Base-by-base conservation (phyloP, 1,140 invertebrate species). In the Drosophila ohnishii region DNA sequence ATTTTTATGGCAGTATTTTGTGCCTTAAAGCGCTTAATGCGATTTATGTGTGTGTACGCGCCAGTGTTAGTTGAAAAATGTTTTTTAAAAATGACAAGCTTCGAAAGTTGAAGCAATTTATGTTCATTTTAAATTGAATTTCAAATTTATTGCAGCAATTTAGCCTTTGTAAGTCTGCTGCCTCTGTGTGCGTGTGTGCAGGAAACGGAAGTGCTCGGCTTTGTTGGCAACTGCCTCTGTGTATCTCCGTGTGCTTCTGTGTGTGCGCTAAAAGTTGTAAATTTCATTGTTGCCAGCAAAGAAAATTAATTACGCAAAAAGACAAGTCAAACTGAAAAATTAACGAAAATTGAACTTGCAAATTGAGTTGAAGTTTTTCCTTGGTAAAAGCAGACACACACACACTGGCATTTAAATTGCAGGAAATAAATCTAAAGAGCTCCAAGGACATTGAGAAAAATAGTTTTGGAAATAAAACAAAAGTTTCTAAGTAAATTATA, bases 91-190 rank as follows among this genome's bases (percentile, higher is more conserved):
- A 89, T 89, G 85, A 89, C 85, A 89, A 88, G 84, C 89, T 90
- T 86, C 88, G 84, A 90, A 90, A 90, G 84, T 90, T 90, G 77
- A 87, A 90, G 84, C 88, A 90, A 90, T 90, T 90, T 90, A 90
- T 90, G 88, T 90, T 90, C 88, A 88, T 90, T 90, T 90, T 90
- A 90, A 90, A 90, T 90, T 90, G 88, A 90, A 90, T 90, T 90
- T 88, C 79, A 88, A 90, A 90, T 90, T 90, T 90, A 90, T 90
- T 85, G 83, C 88, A 60, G 84, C 81, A 90, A 90, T 90, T 90
- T 90, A 69, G 65, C 35, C 62, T 79, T 80, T 85, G 74, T 47
- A 40, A 57, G 44, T 62, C 50, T 51, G 25, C 51, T 48, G 25
- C 32, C 63, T 25, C 51, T 77, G 40, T 62, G 28, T 66, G 42